Evolutionary conservation across 1,140 invertebrate species (phyloP), one percentile per base, ranked within the genome.

Genomic region (Drosophila parvula): DNA sequence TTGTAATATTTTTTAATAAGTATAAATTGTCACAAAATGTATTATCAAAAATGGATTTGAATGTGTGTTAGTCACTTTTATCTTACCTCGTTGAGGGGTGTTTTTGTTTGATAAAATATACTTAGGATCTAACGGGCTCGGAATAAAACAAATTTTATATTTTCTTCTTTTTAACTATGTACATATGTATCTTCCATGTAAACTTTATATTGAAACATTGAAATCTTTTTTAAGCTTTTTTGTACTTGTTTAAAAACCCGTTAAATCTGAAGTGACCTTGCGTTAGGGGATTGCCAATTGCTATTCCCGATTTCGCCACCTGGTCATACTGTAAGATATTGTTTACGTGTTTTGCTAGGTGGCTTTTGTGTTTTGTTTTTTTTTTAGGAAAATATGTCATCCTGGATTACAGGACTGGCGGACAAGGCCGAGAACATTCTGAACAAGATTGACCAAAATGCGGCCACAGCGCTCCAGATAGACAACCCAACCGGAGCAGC

Each of bases 361-460:
- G 16, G 11, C 11, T 40, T 27, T 12, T 34, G n/a, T 43, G 30
- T 47, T 18, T 5, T 96, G 60, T 48, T 48, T 27, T 27, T 38
- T 14, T n/a, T 40, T 14, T 28, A 14, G 16, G 11, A 14, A 69
- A 64, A 48, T 45, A 89, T 89, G 85, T 89, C 85, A 50, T 96
- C 96, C 61, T 97, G 97, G 97, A 93, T 98, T 44, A 94, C 95
- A 65, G 96, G 95, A 75, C 93, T 97, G 43, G 96, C 96, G 63
- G 96, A 95, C 32, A 97, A 96, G 91, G 97, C 97, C 38, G 97
- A 97, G 92, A 94, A 96, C 91, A 94, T 97, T 38, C 91, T 98
- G 10, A 97, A 97, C 91, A 96, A 96, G 93, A 94, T 98, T 36
- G 97, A 98, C 84, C 94, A 97, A 85, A 96, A 96, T 93, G 96